phyloP scores from a whole-genome alignment of 2,113 vertebrate genomes.

The Panthera tigris region DNA sequence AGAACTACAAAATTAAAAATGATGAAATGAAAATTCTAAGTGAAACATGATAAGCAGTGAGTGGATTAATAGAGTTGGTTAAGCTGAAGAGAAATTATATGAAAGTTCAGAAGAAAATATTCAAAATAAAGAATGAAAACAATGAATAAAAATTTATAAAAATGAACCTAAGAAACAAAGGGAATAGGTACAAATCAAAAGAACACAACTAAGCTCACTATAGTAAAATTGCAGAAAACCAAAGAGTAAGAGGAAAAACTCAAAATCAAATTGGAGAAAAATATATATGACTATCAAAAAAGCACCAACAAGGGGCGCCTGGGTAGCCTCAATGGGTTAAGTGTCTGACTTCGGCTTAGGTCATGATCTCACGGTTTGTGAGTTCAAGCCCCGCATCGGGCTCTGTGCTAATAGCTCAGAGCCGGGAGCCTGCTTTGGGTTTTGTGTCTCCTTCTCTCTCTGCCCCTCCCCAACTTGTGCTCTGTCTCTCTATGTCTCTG shows the following conservation, averaged over 20 bases:
- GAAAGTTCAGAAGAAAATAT: neutral
- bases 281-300: neutral
- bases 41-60: neutral
- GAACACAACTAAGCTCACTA: neutral
- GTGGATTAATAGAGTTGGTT: neutral
- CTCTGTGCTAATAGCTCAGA: no score
- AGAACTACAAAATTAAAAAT: neutral
- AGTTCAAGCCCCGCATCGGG: rapidly evolving
- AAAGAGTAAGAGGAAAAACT: neutral
- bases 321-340: no score
- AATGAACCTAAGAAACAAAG: neutral
- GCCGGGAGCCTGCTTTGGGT: no score
- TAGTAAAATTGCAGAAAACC: neutral
- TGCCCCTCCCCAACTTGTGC: no score
- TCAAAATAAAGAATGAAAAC: neutral
- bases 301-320: neutral
- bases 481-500: no score
- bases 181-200: neutral
- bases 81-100: neutral
- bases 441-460: no score
- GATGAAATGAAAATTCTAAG: neutral
- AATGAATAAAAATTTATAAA: neutral
- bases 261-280: neutral
- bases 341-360: no score
- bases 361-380: rapidly evolving